phyloP scores from a whole-genome alignment of 2,113 vertebrate genomes.

The Misgurnus mizolepis region DNA sequence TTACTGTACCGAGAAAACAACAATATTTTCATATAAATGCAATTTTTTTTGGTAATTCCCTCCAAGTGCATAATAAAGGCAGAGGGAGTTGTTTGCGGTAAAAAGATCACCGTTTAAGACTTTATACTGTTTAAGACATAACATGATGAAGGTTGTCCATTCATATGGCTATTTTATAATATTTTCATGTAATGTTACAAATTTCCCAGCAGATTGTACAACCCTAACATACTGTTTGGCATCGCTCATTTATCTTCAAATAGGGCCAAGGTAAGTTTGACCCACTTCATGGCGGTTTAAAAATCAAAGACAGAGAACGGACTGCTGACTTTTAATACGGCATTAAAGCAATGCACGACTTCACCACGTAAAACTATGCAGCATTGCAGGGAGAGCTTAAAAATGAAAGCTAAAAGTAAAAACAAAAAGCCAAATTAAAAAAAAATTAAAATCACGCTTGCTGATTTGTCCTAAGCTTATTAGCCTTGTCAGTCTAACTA shows the following conservation, averaged over 20 bases:
- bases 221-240: constrained; percentile 12
- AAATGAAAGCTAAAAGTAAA: background rate
- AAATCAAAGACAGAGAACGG: constrained; percentile 25
- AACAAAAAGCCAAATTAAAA: constrained; percentile 7
- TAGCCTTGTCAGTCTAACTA: constrained; percentile 35
- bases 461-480: constrained; percentile 25
- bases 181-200: background rate
- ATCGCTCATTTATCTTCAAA: constrained; percentile 6
- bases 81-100: background rate
- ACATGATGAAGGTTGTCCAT: constrained; percentile 22
- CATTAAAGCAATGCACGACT: constrained; percentile 40
- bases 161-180: background rate
- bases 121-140: constrained; percentile 37
- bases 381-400: constrained; percentile 17
- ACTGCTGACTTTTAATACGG: constrained; percentile 27
- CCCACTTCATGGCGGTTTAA: constrained; percentile 5
- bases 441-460: background rate
- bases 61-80: constrained; percentile 52
- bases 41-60: constrained; percentile 37
- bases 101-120: constrained; percentile 27
- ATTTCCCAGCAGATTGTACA: constrained; percentile 44
- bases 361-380: background rate
- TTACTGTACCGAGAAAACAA: constrained; percentile 48
- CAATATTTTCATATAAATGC: constrained; percentile 5
- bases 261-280: background rate